Base-by-base conservation (phyloP, 1,140 invertebrate genomes). In the Trigoniulus corallinus region DNA sequence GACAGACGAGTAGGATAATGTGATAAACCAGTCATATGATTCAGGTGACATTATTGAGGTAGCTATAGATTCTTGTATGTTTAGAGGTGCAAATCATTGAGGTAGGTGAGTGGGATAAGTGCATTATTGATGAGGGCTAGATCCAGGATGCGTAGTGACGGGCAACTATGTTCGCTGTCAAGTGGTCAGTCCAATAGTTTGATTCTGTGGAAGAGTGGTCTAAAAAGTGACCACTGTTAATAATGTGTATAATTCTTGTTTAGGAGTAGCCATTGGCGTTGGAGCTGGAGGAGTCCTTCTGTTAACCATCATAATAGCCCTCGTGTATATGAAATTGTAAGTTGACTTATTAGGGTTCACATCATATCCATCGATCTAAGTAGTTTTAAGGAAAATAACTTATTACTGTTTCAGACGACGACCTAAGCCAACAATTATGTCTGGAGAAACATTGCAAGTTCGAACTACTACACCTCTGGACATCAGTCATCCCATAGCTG, bases 241-340 rank as follows among this genome's bases (percentile, higher is more conserved):
- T 41, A 22, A 43, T 54, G 41, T 13, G 57, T 55, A 26, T 23
- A 54, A 54, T 20, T 56, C 58, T 25, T 59, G 52, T 37, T 60
- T 67, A 39, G 66, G 67, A 22, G 59, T 70, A n/a, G 66, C 63
- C 21, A 54, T 69, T 18, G 66, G 65, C 18, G 55, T 67, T 50
- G 61, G 59, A 18, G 53, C 58, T 25, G 58, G 58, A 27, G 55
- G 52, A 20, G 48, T 67, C 1, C 56, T 69, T 2, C 61, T 67
- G 22, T 42, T 67, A 12, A 54, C 62, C 21, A 59, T 69, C 10
- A 58, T 61, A 18, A 51, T 62, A 21, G 59, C 61, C 4, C 52
- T 68, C n/a, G 49, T 68, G 21, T 65, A 63, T 43, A 56, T 66
- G n/a, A 65, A 60, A 61, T 54, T 59, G 64, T 66, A 56, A 59